phyloP scores from a whole-genome alignment of 2,797 vertebrate species.

The Borostomias antarcticus region DNA sequence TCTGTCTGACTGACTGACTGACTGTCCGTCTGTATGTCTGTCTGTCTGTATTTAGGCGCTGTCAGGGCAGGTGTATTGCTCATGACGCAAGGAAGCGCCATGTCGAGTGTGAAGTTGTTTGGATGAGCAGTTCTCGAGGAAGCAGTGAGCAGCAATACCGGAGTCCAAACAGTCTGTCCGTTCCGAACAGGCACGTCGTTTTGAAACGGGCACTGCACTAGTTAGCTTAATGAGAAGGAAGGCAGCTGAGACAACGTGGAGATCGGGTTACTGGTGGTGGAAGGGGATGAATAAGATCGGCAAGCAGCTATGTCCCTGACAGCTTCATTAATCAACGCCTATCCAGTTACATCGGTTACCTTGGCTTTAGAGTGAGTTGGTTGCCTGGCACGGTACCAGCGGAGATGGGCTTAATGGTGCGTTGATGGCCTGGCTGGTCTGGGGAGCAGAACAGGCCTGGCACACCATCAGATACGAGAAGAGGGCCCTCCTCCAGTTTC shows the following conservation, averaged over 20 bases:
- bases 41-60: too few species aligned
- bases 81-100: too few species aligned
- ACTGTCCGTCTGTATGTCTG: too few species aligned
- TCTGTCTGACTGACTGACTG: too few species aligned
- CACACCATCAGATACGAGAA: slow-evolving; percentile 49
- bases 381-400: slow-evolving; percentile 32
- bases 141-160: too few species aligned
- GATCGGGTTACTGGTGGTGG: slow-evolving; percentile 79
- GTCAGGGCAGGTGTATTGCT: too few species aligned
- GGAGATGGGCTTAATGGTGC: slow-evolving; percentile 42
- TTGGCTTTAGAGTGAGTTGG: slow-evolving; percentile 57
- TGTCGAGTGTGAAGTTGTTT: too few species aligned
- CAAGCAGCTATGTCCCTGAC: slow-evolving; percentile 77
- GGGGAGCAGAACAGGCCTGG: slow-evolving; percentile 21
- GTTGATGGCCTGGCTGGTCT: slow-evolving; percentile 24
- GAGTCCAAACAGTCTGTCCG: too few species aligned
- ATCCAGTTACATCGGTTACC: slow-evolving; percentile 83
- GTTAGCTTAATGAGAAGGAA: slow-evolving; percentile 86
- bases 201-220: too few species aligned
- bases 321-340: slow-evolving; percentile 85
- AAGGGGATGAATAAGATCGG: background rate
- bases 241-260: slow-evolving; percentile 70
- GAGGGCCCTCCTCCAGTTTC: slow-evolving; percentile 57
- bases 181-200: too few species aligned
- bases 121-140: too few species aligned